Percentiles rank a stretch among this genome's conserved stretches.
These are phyloP conservation scores for Megathymus violae DNA, from an alignment of 1,140 invertebrate genomes.

Conservation along the genomic window DNA sequence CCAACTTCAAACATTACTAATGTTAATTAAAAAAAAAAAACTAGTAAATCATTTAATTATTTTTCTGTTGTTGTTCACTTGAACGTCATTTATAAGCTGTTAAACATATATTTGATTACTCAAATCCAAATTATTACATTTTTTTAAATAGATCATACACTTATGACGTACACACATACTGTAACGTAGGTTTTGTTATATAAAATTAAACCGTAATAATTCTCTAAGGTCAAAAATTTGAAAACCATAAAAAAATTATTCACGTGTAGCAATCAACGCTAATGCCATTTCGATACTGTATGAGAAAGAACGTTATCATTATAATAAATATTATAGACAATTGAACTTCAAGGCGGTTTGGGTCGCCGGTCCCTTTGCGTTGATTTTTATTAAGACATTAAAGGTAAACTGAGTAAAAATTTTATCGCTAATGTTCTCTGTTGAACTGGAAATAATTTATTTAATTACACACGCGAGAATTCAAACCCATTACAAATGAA, in stretches of 20 bases:
- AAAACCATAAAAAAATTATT: constrained; percentile 5
- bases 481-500: constrained; percentile 32
- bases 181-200: too few relatives aligned
- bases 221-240: not conserved
- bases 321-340: constrained; percentile 8
- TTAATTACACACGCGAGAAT: constrained; percentile 34
- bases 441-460: constrained; percentile 34
- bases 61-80: too few relatives aligned
- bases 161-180: too few relatives aligned
- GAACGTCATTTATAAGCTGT: too few relatives aligned
- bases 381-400: constrained; percentile 35
- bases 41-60: too few relatives aligned
- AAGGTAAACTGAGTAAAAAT: constrained; percentile 24
- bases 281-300: constrained; percentile 5
- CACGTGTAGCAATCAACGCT: constrained; percentile 5
- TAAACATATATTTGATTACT: too few relatives aligned
- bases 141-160: too few relatives aligned
- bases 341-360: not conserved
- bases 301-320: not conserved
- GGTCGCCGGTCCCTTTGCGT: constrained; percentile 15
- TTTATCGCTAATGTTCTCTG: constrained; percentile 28
- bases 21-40: too few relatives aligned
- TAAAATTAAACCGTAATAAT: too few relatives aligned
- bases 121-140: too few relatives aligned
- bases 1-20: too few relatives aligned